Evolutionary conservation across 2,797 vertebrate species (phyloP).

Genomic region (Emys orbicularis): DNA sequence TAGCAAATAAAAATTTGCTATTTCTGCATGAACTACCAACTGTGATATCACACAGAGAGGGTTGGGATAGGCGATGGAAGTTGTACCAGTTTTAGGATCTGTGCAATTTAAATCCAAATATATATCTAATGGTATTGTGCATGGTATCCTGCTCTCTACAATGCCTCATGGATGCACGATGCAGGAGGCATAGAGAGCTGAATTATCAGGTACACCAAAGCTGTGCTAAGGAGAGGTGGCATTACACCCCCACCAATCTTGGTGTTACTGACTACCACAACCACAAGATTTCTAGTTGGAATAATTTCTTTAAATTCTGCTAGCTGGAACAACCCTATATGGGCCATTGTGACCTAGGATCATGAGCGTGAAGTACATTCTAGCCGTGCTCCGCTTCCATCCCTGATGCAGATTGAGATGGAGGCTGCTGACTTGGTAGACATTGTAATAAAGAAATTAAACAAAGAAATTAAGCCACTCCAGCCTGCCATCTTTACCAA

Average conservation of each 20-base stretch:
- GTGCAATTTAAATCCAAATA: neutral
- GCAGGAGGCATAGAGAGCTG: rapidly evolving
- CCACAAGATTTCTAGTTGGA: too few relatives aligned
- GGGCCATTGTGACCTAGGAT: neutral
- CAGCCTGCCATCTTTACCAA: neutral
- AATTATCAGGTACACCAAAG: neutral
- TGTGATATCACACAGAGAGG: rapidly evolving
- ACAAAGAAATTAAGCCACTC: neutral
- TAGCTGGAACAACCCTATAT: rapidly evolving
- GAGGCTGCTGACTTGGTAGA: neutral
- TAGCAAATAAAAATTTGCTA: rapidly evolving
- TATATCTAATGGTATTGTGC: too few relatives aligned
- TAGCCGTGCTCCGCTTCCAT: too few relatives aligned
- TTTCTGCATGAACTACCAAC: neutral
- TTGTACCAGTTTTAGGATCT: neutral
- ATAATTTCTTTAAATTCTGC: neutral
- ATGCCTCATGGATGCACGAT: neutral
- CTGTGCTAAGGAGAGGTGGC: rapidly evolving
- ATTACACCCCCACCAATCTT: neutral
- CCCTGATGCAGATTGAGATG: neutral
- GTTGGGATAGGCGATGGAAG: neutral
- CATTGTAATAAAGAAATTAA: neutral
- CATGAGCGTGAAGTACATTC: too few relatives aligned
- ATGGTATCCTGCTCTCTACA: neutral
- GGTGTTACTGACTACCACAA: neutral